A percentile compares a stretch with the other conserved stretches of the same genome.
Conservation (phyloP, 2,797 vertebrate species). For the Esox lucius region DNA sequence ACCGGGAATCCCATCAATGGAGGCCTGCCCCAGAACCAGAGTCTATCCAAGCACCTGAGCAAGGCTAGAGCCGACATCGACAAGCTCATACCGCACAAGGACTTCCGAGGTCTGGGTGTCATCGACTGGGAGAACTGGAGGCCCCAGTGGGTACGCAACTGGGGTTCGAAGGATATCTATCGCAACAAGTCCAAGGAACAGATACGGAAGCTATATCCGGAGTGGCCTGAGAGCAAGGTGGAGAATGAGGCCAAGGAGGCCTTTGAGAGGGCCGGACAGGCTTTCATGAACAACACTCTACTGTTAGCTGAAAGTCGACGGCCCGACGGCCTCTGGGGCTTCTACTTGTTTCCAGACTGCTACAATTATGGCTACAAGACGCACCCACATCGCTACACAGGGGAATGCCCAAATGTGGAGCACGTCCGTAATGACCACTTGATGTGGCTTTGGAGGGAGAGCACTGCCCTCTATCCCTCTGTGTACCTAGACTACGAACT, state of each 20-base stretch:
- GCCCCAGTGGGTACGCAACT: slow-evolving; percentile 89
- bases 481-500: slow-evolving; percentile 86
- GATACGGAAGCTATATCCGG: slow-evolving; percentile 77
- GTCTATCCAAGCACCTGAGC: slow-evolving; percentile 81
- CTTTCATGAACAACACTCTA: slow-evolving; percentile 86
- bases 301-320: slow-evolving; percentile 78
- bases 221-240: slow-evolving; percentile 82
- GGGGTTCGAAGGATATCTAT: slow-evolving; percentile 86
- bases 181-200: slow-evolving; percentile 83
- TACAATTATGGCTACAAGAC: slow-evolving; percentile 91
- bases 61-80: slow-evolving; percentile 83
- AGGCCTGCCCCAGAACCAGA: slow-evolving; percentile 88
- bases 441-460: slow-evolving; percentile 88
- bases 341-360: slow-evolving; percentile 91
- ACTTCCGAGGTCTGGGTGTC: slow-evolving; percentile 84
- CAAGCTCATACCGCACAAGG: slow-evolving; percentile 78
- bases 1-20: slow-evolving; percentile 77
- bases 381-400: slow-evolving; percentile 79
- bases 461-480: slow-evolving; percentile 85
- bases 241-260: slow-evolving; percentile 80
- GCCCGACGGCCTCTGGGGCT: slow-evolving; percentile 84
- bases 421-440: slow-evolving; percentile 83
- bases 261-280: slow-evolving; percentile 83
- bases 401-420: slow-evolving; percentile 86
- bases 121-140: slow-evolving; percentile 95